A percentile compares a stretch with the other conserved stretches of the same genome.
phyloP scores from a whole-genome alignment of 2,888 invertebrate species.

The Acrobasis suavella region DNA sequence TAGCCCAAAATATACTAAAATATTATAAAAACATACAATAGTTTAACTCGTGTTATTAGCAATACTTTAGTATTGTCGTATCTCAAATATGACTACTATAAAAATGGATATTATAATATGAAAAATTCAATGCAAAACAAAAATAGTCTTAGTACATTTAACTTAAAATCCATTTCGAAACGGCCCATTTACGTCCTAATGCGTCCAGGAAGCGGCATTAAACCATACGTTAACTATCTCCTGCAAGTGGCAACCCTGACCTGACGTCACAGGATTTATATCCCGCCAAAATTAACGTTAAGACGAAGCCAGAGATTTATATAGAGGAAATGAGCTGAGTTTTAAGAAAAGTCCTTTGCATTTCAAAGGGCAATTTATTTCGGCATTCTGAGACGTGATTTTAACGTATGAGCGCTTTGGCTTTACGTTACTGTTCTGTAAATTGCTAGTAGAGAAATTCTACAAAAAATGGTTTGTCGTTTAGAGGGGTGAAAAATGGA shows the following conservation, averaged over 20 bases:
- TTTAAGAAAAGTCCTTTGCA: slow-evolving; percentile 55
- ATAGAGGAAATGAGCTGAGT: slow-evolving; percentile 60
- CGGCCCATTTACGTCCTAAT: slow-evolving; percentile 2
- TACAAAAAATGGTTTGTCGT: too few relatives aligned
- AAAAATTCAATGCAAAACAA: not conserved
- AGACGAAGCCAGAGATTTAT: slow-evolving; percentile 71
- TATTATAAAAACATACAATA: too few relatives aligned
- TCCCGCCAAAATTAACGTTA: slow-evolving; percentile 70
- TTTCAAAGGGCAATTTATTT: slow-evolving; percentile 26
- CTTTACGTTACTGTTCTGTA: not conserved
- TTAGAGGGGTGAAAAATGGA: too few relatives aligned
- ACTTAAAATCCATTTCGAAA: slow-evolving; percentile 7
- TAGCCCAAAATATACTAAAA: too few relatives aligned
- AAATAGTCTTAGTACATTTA: not conserved
- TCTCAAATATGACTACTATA: too few relatives aligned
- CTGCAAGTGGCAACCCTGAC: slow-evolving; percentile 25
- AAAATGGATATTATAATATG: too few relatives aligned
- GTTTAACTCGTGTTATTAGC: too few relatives aligned
- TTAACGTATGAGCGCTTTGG: not conserved
- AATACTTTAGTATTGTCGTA: too few relatives aligned
- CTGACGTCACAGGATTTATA: slow-evolving; percentile 61
- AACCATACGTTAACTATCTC: slow-evolving; percentile 22
- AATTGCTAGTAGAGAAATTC: not conserved
- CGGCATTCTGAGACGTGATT: slow-evolving; percentile 5
- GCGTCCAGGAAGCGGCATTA: slow-evolving; percentile 7